These are phyloP conservation scores for Patiria pectinifera DNA, from an alignment of 53 echinoderm and acorn worm species.

Conservation along the genomic window DNA sequence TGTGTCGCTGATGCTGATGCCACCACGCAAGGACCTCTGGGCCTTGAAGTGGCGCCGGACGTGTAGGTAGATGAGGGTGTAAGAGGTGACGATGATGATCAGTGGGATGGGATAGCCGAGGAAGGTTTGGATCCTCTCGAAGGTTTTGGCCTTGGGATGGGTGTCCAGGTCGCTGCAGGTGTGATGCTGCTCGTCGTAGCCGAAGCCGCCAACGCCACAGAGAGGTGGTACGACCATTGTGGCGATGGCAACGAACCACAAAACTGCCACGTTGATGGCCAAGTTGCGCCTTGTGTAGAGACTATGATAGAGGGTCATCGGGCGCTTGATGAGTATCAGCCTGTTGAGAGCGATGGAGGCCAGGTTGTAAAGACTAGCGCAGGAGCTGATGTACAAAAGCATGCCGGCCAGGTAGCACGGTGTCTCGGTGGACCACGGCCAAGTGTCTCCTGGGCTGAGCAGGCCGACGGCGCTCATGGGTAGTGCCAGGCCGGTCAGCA, in stretches of 20 bases:
- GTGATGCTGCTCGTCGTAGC: slow-evolving; percentile 57
- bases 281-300: slow-evolving; percentile 58
- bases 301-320: slow-evolving; percentile 41
- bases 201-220: slow-evolving; percentile 61
- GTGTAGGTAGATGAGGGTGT: slow-evolving; percentile 55
- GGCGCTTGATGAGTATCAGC: slow-evolving; percentile 52
- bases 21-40: not conserved
- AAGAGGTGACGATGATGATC: slow-evolving; percentile 63
- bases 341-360: slow-evolving; percentile 70
- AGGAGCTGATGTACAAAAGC: slow-evolving; percentile 46
- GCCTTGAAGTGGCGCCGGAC: slow-evolving; percentile 63
- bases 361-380: slow-evolving; percentile 65
- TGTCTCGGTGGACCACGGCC: slow-evolving; percentile 60
- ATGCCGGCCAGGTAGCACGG: slow-evolving; percentile 61
- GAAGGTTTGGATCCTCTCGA: slow-evolving; percentile 49
- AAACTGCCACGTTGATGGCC: slow-evolving; percentile 34
- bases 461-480: slow-evolving; percentile 53
- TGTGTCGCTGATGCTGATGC: not conserved
- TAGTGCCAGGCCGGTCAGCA: slow-evolving; percentile 32
- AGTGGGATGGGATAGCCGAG: slow-evolving; percentile 52
- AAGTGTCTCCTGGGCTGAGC: slow-evolving; percentile 52
- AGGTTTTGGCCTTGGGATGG: slow-evolving; percentile 45
- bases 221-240: slow-evolving; percentile 41
- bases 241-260: slow-evolving; percentile 56
- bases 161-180: slow-evolving; percentile 63